These are phyloP conservation scores for Arbacia lixula DNA, from an alignment of 53 echinoderm and acorn worm species.

Conservation along the genomic window DNA sequence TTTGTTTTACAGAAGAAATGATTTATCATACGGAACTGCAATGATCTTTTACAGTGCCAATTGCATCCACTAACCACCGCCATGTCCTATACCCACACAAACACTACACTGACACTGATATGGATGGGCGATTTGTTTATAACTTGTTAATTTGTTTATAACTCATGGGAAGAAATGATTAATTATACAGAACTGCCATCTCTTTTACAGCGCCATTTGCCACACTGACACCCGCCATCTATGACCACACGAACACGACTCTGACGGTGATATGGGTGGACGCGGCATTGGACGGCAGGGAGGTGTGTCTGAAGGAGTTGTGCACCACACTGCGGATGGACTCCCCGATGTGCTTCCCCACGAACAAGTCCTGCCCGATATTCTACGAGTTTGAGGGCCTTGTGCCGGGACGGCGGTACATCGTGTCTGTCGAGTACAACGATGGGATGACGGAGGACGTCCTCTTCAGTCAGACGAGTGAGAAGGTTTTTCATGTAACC, in stretches of 20 bases:
- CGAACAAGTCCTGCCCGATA: constrained; percentile 28
- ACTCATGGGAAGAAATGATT: background rate
- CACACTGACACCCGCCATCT: constrained; percentile 3
- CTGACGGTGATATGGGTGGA: constrained; percentile 22
- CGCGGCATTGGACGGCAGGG: background rate
- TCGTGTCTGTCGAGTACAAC: constrained; percentile 29
- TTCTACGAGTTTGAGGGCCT: constrained; percentile 38
- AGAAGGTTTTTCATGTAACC: too few species aligned
- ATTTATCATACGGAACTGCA: too few species aligned
- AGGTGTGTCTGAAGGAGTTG: constrained; percentile 36
- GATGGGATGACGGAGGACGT: constrained; percentile 8
- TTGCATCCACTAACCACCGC: too few species aligned
- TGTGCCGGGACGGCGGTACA: constrained; percentile 43
- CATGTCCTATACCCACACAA: too few species aligned
- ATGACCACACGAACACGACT: background rate
- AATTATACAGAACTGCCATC: background rate
- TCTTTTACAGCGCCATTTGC: background rate
- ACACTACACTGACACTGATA: too few species aligned
- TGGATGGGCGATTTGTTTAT: background rate
- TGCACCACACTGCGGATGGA: constrained; percentile 27
- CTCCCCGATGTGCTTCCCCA: constrained; percentile 6
- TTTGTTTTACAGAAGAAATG: too few species aligned
- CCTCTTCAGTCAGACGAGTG: constrained; percentile 30
- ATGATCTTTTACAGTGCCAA: too few species aligned
- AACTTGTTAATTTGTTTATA: background rate